phyloP scores from a whole-genome alignment of 2,113 vertebrate species.

The Mugil cephalus region DNA sequence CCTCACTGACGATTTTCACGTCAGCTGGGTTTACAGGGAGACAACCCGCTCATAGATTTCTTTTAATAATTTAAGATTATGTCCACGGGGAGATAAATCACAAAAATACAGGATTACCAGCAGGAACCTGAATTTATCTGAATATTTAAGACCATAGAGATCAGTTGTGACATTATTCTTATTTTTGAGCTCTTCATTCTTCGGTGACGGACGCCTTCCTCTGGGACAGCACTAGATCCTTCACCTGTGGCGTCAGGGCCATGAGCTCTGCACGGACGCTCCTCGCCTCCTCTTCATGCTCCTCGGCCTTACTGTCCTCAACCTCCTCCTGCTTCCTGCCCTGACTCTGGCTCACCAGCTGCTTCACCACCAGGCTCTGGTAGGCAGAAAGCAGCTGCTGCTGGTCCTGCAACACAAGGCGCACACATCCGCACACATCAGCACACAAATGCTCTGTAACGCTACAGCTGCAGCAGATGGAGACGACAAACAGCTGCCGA shows the following conservation, averaged over 20 bases:
- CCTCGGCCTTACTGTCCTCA: conserved; percentile 59
- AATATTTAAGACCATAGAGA: conserved; percentile 19
- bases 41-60: conserved; percentile 55
- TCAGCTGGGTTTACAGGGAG: conserved; percentile 18
- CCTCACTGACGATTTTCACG: conserved; percentile 66
- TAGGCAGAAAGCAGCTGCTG: conserved; percentile 89
- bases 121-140: conserved; percentile 5
- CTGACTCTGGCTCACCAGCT: conserved; percentile 88
- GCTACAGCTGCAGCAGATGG: conserved; percentile 9
- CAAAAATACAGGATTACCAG: conserved; percentile 15
- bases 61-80: conserved; percentile 36
- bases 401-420: conserved; percentile 86
- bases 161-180: background rate
- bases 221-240: conserved; percentile 90
- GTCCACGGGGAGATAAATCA: conserved; percentile 25
- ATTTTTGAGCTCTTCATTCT: conserved; percentile 76
- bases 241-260: conserved; percentile 86
- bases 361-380: conserved; percentile 95
- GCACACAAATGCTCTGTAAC: conserved; percentile 4
- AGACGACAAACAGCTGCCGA: conserved; percentile 12
- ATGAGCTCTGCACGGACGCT: conserved; percentile 86
- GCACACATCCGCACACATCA: conserved; percentile 4
- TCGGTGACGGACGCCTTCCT: conserved; percentile 89
- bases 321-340: conserved; percentile 81
- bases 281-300: conserved; percentile 78